Evolutionary conservation across 2,888 invertebrate species (phyloP), one percentile per base, ranked within the genome.

Genomic region (Junonia oenone): DNA sequence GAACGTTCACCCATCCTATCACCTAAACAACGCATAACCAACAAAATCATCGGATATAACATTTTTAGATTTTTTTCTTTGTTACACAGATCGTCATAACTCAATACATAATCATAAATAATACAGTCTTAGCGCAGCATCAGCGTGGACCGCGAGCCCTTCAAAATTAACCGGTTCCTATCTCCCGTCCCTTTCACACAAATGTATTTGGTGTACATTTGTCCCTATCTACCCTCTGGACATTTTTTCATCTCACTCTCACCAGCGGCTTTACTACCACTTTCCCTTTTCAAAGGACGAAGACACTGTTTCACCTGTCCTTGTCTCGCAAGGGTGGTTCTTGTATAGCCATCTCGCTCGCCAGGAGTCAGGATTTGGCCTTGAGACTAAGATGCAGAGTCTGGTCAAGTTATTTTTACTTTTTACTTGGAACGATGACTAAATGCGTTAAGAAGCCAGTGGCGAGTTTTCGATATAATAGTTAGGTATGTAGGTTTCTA

Each of bases 211-310:
- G n/a, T n/a, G n/a, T n/a, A n/a, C n/a, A n/a, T n/a, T n/a, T n/a
- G 45, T 83, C 86, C 67, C 75, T 56, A 54, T 81, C 72, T 72
- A 70, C 79, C 84, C 82, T 81, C 81, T 80, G 83, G 81, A 68
- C 72, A 82, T 84, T 87, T 85, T 85, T 87, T 86, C 81, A 83
- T 89, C 89, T 87, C 89, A 88, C 89, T 88, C 89, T 87, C 81
- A 75, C 89, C 79, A 75, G 72, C 73, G 80, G 74, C 73, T 64
- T 71, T 73, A 80, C 76, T 81, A 85, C 81, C 87, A 90, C 90
- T 89, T 90, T 90, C 90, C 90, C 88, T 90, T 89, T 90, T 88
- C 76, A 89, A 89, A 88, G 88, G 87, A 88, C 89, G 90, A 89
- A 89, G 87, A 85, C 84, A 81, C 80, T 69, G 65, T 62, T 50